Evolutionary conservation across 1,140 invertebrate genomes (phyloP).

Genomic region (Lepidostoma basale): DNA sequence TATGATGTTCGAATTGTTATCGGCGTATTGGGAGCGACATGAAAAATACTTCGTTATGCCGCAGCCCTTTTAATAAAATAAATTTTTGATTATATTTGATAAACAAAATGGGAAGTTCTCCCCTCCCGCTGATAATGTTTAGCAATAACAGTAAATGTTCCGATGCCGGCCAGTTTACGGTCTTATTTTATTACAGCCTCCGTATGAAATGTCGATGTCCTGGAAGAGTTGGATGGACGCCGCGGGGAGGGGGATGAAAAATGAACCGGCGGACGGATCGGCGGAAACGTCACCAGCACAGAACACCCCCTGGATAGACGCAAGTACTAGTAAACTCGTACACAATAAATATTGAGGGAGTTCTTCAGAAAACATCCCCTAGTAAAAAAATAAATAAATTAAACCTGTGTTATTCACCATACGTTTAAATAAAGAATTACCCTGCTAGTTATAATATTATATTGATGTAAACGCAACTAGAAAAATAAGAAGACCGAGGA

Average conservation of each 20-base stretch:
- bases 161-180: slow-evolving; percentile 31
- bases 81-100: slow-evolving; percentile 24
- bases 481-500: too few relatives aligned
- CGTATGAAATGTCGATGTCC: slow-evolving; percentile 31
- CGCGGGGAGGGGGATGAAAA: slow-evolving; percentile 31
- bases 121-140: slow-evolving; percentile 5
- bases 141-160: slow-evolving; percentile 34
- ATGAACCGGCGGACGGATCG: slow-evolving; percentile 32
- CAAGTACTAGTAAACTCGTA: not conserved
- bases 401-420: too few relatives aligned
- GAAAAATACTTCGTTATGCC: too few relatives aligned
- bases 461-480: too few relatives aligned
- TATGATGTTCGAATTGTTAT: too few relatives aligned
- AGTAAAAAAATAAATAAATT: too few relatives aligned
- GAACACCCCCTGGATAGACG: slow-evolving; percentile 1
- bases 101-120: slow-evolving; percentile 6
- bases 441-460: too few relatives aligned
- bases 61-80: slow-evolving; percentile 8
- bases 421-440: too few relatives aligned
- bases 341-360: too few relatives aligned
- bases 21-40: too few relatives aligned
- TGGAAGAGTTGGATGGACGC: not conserved
- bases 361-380: too few relatives aligned
- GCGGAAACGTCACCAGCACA: slow-evolving; percentile 38
- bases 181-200: slow-evolving; percentile 33